Evolutionary conservation across 2,797 vertebrate genomes (phyloP), one percentile per base, ranked within the genome.

Genomic region (Enteromius paludinosus): DNA sequence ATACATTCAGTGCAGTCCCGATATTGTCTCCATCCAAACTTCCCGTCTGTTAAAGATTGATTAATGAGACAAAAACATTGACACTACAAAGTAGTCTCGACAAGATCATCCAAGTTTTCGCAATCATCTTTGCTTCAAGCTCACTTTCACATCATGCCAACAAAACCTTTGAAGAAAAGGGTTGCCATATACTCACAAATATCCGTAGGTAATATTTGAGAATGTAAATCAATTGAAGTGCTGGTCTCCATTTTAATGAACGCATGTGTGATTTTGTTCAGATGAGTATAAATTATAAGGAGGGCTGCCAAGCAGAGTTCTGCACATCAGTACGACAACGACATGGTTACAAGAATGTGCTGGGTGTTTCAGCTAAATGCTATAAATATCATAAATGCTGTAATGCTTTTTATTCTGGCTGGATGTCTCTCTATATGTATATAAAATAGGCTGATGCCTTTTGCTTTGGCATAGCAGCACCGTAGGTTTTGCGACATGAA

Each of bases 1-100:
- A 79, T 87, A 87, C 84, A 84, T 84, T 84, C 77, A 78, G 52
- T 79, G 65, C 73, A 81, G 59, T 81, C 33, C 52, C 49, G 9
- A 56, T 61, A 33, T 25, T 10, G 17, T 43, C 8, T 43, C 59
- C 62, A 33, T 76, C 35, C 47, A 38, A 64, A 56, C 66, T 6
- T 56, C 7, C 45, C 12, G 8, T 52, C 35, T 41, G n/a, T 76
- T 20, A 77, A 65, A 12, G 64, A 62, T 23, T 15, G n/a, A 43
- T 28, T 61, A 43, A 80, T 25, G 38, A 73, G 3, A 30, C 10
- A 68, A 47, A n/a, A 18, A 30, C 3, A 18, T 3, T 72, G 47
- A 52, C 12, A 23, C 10, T 20, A 25, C 47, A 18, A 68, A 18
- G n/a, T 28, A 17, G 0, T 49, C 69, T 30, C 28, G 43, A 65